Evolutionary conservation across 2,797 vertebrate species (phyloP).

Genomic region (Pipistrellus nathusii): DNA sequence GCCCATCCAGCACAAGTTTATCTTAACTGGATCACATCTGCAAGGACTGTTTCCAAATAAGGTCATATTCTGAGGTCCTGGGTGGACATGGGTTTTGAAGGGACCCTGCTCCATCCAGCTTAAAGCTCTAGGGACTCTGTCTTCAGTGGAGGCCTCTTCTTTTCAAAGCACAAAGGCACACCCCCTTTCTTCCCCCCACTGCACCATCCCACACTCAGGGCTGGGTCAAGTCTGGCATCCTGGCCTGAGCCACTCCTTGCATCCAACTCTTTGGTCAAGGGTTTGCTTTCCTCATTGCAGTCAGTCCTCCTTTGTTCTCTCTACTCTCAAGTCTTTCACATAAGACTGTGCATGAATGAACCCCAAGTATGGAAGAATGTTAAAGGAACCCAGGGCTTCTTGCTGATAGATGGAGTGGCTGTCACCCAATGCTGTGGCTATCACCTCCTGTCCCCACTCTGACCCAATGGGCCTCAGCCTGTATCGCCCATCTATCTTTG

Average conservation of each 20-base stretch:
- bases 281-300: not conserved
- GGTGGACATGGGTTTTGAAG: not conserved
- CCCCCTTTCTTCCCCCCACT: fast-evolving
- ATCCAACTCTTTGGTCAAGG: not conserved
- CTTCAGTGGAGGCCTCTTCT: not conserved
- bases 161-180: not conserved
- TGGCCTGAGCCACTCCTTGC: not conserved
- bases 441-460: not conserved
- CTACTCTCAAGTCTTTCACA: not conserved
- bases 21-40: not conserved
- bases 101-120: not conserved
- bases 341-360: not conserved
- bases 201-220: not conserved
- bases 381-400: not conserved
- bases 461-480: not conserved
- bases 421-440: not conserved
- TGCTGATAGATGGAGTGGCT: not conserved
- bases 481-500: too few species aligned
- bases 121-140: not conserved
- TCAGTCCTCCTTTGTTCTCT: not conserved
- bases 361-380: not conserved
- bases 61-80: not conserved
- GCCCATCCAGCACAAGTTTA: not conserved
- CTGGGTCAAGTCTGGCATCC: fast-evolving
- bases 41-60: conserved; percentile 36